Evolutionary conservation across 2,888 invertebrate genomes (phyloP).

Genomic region (Ormia ochracea): DNA sequence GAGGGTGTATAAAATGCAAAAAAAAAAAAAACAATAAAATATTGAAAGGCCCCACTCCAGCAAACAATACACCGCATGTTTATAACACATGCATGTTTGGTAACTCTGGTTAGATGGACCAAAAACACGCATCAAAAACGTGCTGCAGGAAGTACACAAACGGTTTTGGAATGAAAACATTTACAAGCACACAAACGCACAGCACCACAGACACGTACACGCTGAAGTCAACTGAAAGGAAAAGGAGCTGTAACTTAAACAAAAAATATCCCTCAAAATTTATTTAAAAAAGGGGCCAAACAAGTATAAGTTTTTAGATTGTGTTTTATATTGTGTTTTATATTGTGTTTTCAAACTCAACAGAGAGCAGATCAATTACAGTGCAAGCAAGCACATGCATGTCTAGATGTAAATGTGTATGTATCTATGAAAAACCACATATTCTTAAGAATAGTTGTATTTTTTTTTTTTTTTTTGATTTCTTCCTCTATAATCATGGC

Average conservation of each 20-base stretch:
- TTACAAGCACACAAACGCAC: not conserved
- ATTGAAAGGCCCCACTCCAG: slow-evolving; percentile 2
- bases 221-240: not conserved
- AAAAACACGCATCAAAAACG: slow-evolving; percentile 49
- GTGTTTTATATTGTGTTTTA: slow-evolving; percentile 27
- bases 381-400: slow-evolving; percentile 16
- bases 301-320: not conserved
- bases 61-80: slow-evolving; percentile 14
- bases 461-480: not conserved
- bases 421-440: not conserved
- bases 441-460: slow-evolving; percentile 11
- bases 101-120: slow-evolving; percentile 38
- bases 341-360: slow-evolving; percentile 39
- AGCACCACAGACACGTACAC: not conserved
- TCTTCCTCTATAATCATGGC: slow-evolving; percentile 41
- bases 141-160: slow-evolving; percentile 23
- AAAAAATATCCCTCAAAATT: not conserved
- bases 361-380: slow-evolving; percentile 45
- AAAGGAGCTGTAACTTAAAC: slow-evolving; percentile 1
- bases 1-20: slow-evolving; percentile 16
- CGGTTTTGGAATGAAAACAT: not conserved
- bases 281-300: not conserved
- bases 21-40: slow-evolving; percentile 25
- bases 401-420: not conserved
- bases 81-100: slow-evolving; percentile 20